Conservation (phyloP, 2,113 vertebrate species). For the Ctenodactylus gundi region DNA sequence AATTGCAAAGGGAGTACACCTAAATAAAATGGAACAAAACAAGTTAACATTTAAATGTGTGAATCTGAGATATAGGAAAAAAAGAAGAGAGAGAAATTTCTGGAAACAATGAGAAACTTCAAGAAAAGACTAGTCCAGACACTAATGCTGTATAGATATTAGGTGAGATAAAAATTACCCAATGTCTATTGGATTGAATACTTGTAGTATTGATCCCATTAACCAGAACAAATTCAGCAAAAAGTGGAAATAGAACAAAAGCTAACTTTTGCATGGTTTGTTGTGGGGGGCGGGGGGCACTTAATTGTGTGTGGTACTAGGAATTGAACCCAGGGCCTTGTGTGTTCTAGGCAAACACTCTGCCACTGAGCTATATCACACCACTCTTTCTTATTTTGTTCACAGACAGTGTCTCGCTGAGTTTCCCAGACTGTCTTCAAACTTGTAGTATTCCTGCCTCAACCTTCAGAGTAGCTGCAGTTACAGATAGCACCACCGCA, state of each 20-base stretch:
- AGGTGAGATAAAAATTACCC: not conserved
- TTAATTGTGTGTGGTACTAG: not conserved
- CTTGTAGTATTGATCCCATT: not conserved
- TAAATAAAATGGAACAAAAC: not conserved
- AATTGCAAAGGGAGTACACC: not conserved
- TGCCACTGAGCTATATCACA: not conserved
- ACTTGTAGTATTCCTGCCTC: not conserved
- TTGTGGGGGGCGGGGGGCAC: no score
- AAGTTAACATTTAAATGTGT: not conserved
- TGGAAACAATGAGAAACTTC: not conserved
- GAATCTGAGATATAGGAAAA: not conserved
- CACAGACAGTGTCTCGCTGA: not conserved
- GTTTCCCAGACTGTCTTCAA: not conserved
- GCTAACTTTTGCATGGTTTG: not conserved
- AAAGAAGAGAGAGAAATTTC: not conserved
- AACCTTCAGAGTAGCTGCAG: not conserved
- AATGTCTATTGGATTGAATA: not conserved
- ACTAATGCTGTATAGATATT: not conserved
- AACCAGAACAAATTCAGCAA: not conserved
- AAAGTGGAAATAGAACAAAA: not conserved
- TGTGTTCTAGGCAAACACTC: not conserved
- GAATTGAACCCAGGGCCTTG: not conserved
- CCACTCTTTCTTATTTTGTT: not conserved
- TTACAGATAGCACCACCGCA: not conserved
- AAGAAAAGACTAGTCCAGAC: not conserved